These are phyloP conservation scores for Caenorhabditis sulstoni DNA, from an alignment of 2,888 invertebrate species.

Conservation along the genomic window DNA sequence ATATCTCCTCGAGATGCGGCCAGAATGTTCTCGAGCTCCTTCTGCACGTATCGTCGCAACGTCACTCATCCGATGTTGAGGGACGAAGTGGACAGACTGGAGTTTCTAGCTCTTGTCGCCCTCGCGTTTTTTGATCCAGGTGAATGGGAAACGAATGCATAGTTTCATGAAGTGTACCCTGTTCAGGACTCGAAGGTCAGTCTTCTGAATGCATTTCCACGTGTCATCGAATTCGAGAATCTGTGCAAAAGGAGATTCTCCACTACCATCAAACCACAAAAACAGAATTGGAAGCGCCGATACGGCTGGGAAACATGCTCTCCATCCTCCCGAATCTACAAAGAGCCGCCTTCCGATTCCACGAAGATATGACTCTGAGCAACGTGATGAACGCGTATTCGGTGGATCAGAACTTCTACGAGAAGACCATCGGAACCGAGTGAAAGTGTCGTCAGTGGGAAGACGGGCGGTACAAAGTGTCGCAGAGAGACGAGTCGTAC, in stretches of 20 bases:
- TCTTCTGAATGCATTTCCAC: no score
- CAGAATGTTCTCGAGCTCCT: slow-evolving; percentile 54
- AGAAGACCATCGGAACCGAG: not conserved
- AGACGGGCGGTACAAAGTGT: no score
- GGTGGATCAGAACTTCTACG: slow-evolving; percentile 10
- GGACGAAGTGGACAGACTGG: slow-evolving; percentile 41
- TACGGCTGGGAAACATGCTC: no score
- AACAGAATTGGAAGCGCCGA: no score
- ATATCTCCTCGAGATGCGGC: slow-evolving; percentile 61
- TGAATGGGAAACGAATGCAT: not conserved
- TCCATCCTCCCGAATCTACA: slow-evolving; percentile 3
- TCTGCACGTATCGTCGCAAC: slow-evolving; percentile 54
- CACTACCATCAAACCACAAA: no score
- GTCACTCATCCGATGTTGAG: slow-evolving; percentile 58
- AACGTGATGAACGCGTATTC: slow-evolving; percentile 13
- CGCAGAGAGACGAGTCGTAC: no score
- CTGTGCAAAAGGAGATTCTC: no score
- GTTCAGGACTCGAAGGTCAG: no score
- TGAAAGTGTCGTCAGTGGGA: no score
- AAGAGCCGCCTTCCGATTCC: not conserved
- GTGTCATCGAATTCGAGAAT: no score
- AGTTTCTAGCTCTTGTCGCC: slow-evolving; percentile 52
- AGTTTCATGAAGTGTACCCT: no score
- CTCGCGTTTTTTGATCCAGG: slow-evolving; percentile 39
- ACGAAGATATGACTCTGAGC: slow-evolving; percentile 5